These are phyloP conservation scores for Rhinolophus ferrumequinum DNA, from an alignment of 2,113 vertebrate species.

Conservation along the genomic window DNA sequence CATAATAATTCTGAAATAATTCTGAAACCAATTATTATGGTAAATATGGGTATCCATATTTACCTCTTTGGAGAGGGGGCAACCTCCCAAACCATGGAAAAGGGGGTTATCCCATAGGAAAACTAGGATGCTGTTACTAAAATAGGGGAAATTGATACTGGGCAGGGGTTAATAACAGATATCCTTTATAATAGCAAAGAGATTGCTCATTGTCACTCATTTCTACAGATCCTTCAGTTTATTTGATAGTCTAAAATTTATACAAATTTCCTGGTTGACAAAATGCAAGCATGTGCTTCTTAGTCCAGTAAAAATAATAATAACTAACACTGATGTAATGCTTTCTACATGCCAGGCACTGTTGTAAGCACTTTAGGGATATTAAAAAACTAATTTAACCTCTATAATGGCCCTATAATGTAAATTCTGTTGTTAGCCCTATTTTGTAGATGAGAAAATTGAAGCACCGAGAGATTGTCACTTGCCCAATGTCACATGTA, in stretches of 20 bases:
- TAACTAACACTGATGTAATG: not conserved
- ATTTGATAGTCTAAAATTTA: not conserved
- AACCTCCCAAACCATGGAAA: not conserved
- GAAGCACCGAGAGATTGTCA: not conserved
- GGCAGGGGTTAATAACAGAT: not conserved
- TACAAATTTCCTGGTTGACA: not conserved
- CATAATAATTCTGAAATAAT: too few relatives aligned
- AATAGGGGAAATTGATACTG: not conserved
- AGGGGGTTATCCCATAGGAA: not conserved
- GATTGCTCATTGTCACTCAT: not conserved
- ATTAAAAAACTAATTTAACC: not conserved
- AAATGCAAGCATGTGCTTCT: not conserved
- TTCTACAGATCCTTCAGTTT: not conserved
- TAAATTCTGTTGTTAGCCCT: not conserved
- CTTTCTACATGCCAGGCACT: not conserved
- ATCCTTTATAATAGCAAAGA: not conserved
- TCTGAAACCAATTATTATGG: not conserved
- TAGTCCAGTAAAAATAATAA: not conserved
- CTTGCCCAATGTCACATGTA: not conserved
- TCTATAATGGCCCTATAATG: not conserved
- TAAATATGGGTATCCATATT: not conserved
- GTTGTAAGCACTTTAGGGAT: not conserved
- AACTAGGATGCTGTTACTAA: not conserved
- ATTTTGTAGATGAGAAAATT: conserved; percentile 21
- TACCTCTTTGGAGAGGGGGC: not conserved